phyloP scores from a whole-genome alignment of 2,888 invertebrate species.

The Spialia ferax region DNA sequence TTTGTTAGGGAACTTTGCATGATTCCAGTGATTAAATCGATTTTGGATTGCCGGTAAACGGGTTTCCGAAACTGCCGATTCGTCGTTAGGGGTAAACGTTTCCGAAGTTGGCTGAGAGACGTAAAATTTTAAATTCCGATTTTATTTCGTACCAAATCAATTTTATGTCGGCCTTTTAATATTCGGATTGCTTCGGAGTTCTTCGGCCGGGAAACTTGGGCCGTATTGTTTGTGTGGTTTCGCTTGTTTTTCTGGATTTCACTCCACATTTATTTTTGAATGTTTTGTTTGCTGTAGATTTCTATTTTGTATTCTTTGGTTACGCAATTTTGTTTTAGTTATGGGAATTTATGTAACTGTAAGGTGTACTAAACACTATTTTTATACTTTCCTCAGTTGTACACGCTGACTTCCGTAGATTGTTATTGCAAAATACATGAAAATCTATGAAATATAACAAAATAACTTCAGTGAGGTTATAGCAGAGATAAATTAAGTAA shows the following conservation, averaged over 20 bases:
- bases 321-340: background rate
- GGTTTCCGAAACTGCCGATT: conserved; percentile 78
- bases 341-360: background rate
- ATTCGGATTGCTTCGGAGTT: conserved; percentile 35
- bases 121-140: conserved; percentile 65
- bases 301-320: background rate
- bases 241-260: conserved; percentile 8
- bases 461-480: too few species aligned
- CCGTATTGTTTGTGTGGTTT: conserved; percentile 30
- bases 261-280: conserved; percentile 1
- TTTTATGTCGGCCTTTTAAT: conserved; percentile 36
- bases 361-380: background rate
- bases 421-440: too few species aligned
- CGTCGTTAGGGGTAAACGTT: conserved; percentile 75
- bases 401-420: too few species aligned
- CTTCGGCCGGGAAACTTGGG: conserved; percentile 26
- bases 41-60: conserved; percentile 79
- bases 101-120: conserved; percentile 59
- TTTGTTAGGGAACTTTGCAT: conserved; percentile 79
- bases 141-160: conserved; percentile 58
- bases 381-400: too few species aligned
- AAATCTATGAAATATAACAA: too few species aligned
- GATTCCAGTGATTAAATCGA: conserved; percentile 84
- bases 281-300: background rate
- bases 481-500: too few species aligned